Evolutionary conservation across 2,888 invertebrate species (phyloP), one percentile per base, ranked within the genome.

Genomic region (Perithous albicinctus): DNA sequence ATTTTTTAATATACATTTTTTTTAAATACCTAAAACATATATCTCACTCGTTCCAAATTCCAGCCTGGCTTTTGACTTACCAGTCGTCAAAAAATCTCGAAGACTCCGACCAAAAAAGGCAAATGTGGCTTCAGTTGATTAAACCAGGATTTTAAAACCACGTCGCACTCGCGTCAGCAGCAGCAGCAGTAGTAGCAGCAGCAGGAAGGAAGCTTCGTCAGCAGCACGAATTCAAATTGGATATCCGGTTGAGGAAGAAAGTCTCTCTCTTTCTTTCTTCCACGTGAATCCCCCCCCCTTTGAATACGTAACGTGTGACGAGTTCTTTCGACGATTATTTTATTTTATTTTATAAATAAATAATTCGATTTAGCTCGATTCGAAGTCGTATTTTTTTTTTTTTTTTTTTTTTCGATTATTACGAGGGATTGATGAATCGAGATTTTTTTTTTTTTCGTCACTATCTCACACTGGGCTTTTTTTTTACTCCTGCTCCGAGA

Each of bases 291-390:
- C 73, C 72, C 74, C 63, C 73, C 72, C 74, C 43, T 56, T 48
- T 10, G 51, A 73, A 77, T 18, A 59, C 35, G 43, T 29, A 61
- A 63, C 51, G 54, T 29, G 54, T 35, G 61, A 48, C 54, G 63
- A 76, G 63, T 38, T n/a, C n/a, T n/a, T 20, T 63, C 32, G 48
- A 67, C 73, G 61, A 61, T 84, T 88, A 86, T 85, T 81, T 54
- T 56, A 32, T 66, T 78, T n/a, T 59, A 64, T 51, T 63, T 41
- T 48, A 26, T 26, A 54, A 54, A 56, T 32, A 29, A 56, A 48
- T 35, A 54, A 5, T n/a, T 54, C 61, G 61, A 69, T 54, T 18
- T 32, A n/a, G n/a, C 69, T 43, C n/a, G n/a, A n/a, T 43, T 76
- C 80, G 74, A 56, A 64, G 35, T 80, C 69, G 69, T 61, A 48